phyloP scores from a whole-genome alignment of 2,797 vertebrate species.

The Poeciliopsis presidionis region DNA sequence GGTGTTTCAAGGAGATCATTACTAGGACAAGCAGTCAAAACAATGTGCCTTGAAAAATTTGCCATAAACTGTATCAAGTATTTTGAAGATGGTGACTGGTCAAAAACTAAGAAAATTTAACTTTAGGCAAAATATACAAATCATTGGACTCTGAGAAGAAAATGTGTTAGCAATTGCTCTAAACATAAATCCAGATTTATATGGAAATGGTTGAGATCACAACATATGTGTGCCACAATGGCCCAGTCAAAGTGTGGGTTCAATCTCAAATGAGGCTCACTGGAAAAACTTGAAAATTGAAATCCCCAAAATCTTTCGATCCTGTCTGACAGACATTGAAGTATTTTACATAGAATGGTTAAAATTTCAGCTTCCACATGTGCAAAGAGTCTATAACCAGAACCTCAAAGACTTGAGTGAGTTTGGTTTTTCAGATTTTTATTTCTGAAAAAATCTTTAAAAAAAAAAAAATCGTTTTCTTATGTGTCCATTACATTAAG shows the following conservation, averaged over 20 bases:
- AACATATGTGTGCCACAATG: not conserved
- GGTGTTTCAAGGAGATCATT: not conserved
- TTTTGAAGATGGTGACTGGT: not conserved
- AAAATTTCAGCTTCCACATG: not conserved
- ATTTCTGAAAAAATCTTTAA: not conserved
- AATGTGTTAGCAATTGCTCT: not conserved
- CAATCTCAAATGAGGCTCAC: not conserved
- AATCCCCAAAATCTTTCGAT: not conserved
- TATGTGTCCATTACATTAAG: not conserved
- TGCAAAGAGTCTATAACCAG: not conserved
- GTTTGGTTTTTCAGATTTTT: not conserved
- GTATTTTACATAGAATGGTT: not conserved
- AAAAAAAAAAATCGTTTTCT: not conserved
- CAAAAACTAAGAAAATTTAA: not conserved
- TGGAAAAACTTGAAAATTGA: not conserved
- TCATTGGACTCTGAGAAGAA: not conserved
- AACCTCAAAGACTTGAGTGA: not conserved
- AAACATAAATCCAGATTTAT: not conserved
- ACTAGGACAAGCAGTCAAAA: not conserved
- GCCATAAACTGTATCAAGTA: not conserved
- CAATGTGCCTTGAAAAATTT: not conserved
- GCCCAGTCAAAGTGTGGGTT: not conserved
- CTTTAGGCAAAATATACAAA: not conserved
- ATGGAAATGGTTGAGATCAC: not conserved
- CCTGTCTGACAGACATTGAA: not conserved